Conservation (phyloP, 2,113 vertebrate genomes). For the Oceanites oceanicus region DNA sequence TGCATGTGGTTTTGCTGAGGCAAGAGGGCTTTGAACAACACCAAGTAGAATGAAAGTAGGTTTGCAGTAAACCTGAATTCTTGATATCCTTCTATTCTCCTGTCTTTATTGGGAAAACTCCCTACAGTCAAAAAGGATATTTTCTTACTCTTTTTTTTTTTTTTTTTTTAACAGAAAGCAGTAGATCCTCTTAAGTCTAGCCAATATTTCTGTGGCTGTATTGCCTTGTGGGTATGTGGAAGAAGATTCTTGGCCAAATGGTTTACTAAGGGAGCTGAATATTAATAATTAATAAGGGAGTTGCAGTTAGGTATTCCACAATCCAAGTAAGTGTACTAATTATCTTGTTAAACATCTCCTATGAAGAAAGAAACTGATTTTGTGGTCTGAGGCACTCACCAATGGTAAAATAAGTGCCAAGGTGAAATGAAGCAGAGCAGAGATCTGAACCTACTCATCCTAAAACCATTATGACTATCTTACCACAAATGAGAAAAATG, state of each 20-base stretch:
- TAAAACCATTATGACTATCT: neutral
- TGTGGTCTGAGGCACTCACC: neutral
- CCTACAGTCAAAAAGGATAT: neutral
- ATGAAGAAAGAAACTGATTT: neutral
- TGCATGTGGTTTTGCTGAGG: neutral
- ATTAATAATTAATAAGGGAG: neutral
- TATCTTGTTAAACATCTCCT: neutral
- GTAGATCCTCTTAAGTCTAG: neutral
- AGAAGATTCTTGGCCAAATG: neutral
- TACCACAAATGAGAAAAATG: neutral
- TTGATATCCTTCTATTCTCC: neutral
- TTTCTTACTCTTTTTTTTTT: neutral
- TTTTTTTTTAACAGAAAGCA: neutral
- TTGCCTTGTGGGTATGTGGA: neutral
- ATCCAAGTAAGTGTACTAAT: neutral
- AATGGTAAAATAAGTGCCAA: neutral
- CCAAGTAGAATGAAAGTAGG: neutral
- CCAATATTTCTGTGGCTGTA: neutral
- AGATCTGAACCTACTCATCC: neutral
- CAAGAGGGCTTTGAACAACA: neutral
- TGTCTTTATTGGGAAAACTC: fast-evolving
- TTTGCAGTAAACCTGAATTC: neutral
- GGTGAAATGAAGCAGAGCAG: neutral
- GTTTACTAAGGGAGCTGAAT: neutral
- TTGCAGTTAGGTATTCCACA: neutral